Evolutionary conservation across 2,888 invertebrate species (phyloP).

Genomic region (Zele albiditarsus): DNA sequence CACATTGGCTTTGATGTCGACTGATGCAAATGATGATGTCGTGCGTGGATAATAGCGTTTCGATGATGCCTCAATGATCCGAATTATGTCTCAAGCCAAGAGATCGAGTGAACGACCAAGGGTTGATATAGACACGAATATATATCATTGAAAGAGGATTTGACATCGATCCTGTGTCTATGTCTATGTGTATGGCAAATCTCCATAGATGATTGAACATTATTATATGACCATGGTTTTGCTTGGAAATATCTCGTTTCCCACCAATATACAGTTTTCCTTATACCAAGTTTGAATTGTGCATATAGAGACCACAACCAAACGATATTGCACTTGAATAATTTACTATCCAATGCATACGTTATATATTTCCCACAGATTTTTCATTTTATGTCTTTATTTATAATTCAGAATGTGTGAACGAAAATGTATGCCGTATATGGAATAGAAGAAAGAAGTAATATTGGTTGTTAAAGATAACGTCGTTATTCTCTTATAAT

Average conservation of each 20-base stretch:
- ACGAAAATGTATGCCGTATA: too few species aligned
- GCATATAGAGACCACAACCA: background rate
- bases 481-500: too few species aligned
- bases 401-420: too few species aligned
- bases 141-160: slow-evolving; percentile 11
- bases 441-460: too few species aligned
- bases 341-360: slow-evolving; percentile 26
- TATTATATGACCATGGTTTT: slow-evolving; percentile 1
- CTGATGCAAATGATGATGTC: slow-evolving; percentile 15
- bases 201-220: slow-evolving; percentile 26
- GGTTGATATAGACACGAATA: background rate
- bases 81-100: slow-evolving; percentile 34
- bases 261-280: background rate
- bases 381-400: background rate
- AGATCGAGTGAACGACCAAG: background rate
- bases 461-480: too few species aligned
- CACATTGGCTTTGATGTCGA: slow-evolving; percentile 23
- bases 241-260: background rate
- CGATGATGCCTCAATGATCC: slow-evolving; percentile 28
- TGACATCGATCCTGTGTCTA: slow-evolving; percentile 14
- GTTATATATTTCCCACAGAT: background rate
- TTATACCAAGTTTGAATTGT: background rate
- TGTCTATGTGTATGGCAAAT: background rate
- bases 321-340: slow-evolving; percentile 22
- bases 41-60: slow-evolving; percentile 30